Conservation (phyloP, 2,113 vertebrate species). For the Nerophis lumbriciformis region DNA sequence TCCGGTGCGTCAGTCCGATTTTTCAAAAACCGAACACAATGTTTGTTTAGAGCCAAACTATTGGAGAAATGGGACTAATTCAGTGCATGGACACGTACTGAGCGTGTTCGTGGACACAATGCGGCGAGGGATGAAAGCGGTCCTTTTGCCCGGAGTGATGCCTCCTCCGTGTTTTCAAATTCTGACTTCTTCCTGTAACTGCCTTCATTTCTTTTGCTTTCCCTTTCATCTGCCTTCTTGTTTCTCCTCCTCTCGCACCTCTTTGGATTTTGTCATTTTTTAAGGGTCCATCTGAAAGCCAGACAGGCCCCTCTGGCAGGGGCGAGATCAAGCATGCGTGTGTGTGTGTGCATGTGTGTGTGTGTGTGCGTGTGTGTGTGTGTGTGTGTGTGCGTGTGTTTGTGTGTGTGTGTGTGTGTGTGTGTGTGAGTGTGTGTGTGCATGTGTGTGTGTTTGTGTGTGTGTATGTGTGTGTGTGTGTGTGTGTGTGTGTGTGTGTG, state of each 20-base stretch:
- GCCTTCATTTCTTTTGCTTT: slow-evolving; percentile 33
- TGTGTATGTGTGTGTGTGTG: slow-evolving; percentile 14
- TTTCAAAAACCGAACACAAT: too few species aligned
- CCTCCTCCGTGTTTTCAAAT: slow-evolving; percentile 49
- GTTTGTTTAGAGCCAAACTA: too few species aligned
- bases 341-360: slow-evolving; percentile 7
- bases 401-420: slow-evolving; percentile 12
- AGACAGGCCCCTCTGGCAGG: slow-evolving; percentile 42
- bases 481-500: too few species aligned
- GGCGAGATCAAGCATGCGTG: slow-evolving; percentile 12
- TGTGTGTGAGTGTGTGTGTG: too few species aligned
- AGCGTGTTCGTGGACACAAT: slow-evolving; percentile 40
- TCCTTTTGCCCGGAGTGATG: slow-evolving; percentile 35
- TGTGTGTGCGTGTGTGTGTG: too few species aligned
- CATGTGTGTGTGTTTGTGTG: not conserved
- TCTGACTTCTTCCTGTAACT: slow-evolving; percentile 46
- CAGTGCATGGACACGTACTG: too few species aligned
- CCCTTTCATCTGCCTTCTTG: slow-evolving; percentile 48
- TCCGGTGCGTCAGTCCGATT: too few species aligned
- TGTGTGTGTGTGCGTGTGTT: slow-evolving; percentile 1
- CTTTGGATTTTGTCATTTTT: slow-evolving; percentile 41
- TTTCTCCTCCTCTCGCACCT: slow-evolving; percentile 37
- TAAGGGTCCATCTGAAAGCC: slow-evolving; percentile 31
- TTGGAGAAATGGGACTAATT: too few species aligned
- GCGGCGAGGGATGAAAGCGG: slow-evolving; percentile 58